Evolutionary conservation across 2,113 vertebrate genomes (phyloP), one percentile per base, ranked within the genome.

Genomic region (Lucifuga dentata): DNA sequence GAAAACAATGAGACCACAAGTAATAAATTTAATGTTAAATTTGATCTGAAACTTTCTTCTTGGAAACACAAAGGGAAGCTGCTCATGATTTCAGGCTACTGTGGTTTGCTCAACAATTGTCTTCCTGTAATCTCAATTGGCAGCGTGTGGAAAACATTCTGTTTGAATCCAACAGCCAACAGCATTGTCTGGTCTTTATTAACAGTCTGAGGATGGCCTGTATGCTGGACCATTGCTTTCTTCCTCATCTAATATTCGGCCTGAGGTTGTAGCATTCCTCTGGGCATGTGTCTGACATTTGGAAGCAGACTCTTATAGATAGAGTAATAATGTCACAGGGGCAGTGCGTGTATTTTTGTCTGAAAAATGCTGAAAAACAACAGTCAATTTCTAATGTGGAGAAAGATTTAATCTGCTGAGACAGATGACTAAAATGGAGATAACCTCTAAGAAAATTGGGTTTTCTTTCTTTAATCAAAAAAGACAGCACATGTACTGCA

Each of bases 231-330:
- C 62, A 2, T 8, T 12, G 61, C 68, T 24, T 69, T 21, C 38
- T 68, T 70, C 16, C 78, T 86, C 83, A 75, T 88, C 77, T 81
- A 74, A 77, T 87, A 89, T 89, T 88, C 75, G 20, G 69, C 62
- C 67, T 9, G 73, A 78, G 84, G 84, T 79, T 52, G 43, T 78
- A 82, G 84, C 80, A 76, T 86, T 88, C 88, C 85, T 83, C 52
- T n/a, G 85, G 84, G 82, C 78, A 77, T 81, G 60, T 29, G 83
- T 48, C 72, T 91, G 88, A 89, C 90, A 91, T 91, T 91, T 89
- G 73, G 76, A 91, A 70, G 83, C 65, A 81, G 73, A 83, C 66
- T 80, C 81, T 77, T 81, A 81, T 80, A 89, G 82, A 82, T 69
- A 74, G 73, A 84, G 86, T 81, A 86, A 84, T 88, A 87, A 87